phyloP scores from a whole-genome alignment of 2,888 invertebrate species.

The Steinernema carpocapsae region DNA sequence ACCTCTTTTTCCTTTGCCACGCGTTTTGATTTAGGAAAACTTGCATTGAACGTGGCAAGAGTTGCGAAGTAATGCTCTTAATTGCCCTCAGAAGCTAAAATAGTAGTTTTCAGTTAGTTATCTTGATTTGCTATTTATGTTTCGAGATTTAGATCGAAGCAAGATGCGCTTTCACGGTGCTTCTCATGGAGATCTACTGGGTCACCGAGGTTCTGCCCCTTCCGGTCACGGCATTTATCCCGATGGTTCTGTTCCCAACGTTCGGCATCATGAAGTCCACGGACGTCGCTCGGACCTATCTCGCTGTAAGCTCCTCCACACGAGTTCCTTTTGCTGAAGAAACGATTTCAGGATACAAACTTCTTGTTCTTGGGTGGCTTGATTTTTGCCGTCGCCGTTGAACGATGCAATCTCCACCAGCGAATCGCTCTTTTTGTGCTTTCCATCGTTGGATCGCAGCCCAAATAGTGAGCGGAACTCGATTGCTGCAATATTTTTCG shows the following conservation, averaged over 20 bases:
- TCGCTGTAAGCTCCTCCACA: constrained; percentile 51
- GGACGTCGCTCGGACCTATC: constrained; percentile 60
- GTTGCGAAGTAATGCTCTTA: no score
- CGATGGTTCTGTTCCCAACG: constrained; percentile 64
- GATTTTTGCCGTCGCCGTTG: constrained; percentile 67
- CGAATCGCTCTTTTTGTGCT: constrained; percentile 56
- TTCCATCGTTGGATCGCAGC: constrained; percentile 61
- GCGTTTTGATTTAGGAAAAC: no score
- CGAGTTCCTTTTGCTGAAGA: neutral
- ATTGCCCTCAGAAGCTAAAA: no score
- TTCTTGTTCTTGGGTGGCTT: constrained; percentile 68
- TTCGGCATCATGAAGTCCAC: constrained; percentile 61
- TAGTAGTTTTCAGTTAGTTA: no score
- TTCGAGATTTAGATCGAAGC: constrained; percentile 45
- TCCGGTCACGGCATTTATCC: constrained; percentile 65
- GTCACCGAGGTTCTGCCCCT: constrained; percentile 66
- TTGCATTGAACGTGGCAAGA: no score
- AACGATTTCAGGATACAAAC: constrained; percentile 62
- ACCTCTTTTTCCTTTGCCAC: no score
- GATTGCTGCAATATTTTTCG: no score
- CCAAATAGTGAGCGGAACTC: constrained; percentile 44
- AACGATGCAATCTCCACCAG: constrained; percentile 64
- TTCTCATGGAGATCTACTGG: constrained; percentile 64
- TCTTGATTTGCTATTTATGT: no score
- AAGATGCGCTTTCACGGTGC: constrained; percentile 62